Evolutionary conservation across 2,888 invertebrate species (phyloP).

Genomic region (Chalcis sispes): DNA sequence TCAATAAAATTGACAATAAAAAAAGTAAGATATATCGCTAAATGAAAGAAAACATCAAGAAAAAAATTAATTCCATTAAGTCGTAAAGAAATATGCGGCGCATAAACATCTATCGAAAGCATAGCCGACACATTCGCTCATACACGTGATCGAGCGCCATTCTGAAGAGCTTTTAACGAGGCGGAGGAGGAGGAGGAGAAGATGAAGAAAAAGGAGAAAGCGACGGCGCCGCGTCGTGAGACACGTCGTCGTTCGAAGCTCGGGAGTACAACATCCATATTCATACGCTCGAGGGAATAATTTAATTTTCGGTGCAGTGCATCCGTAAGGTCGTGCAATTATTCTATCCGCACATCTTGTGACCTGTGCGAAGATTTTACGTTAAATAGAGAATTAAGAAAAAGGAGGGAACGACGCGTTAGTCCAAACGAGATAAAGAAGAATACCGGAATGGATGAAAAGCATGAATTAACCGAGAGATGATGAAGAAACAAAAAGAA

Average conservation of each 20-base stretch:
- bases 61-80: conserved; percentile 35
- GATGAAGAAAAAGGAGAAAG: too few species aligned
- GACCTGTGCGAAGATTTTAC: not conserved
- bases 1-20: too few species aligned
- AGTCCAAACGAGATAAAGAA: not conserved
- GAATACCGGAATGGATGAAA: too few species aligned
- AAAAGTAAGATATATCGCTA: too few species aligned
- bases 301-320: conserved; percentile 54
- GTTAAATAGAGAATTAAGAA: not conserved
- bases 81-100: not conserved
- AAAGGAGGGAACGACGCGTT: not conserved
- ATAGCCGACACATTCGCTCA: too few species aligned
- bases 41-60: too few species aligned
- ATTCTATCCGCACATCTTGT: not conserved
- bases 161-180: conserved; percentile 42
- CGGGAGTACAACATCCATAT: conserved; percentile 43
- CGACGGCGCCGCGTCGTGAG: not conserved
- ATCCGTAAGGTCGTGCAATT: conserved; percentile 51
- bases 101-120: too few species aligned
- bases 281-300: conserved; percentile 48
- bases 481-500: conserved; percentile 17
- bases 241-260: not conserved
- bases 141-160: too few species aligned
- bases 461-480: not conserved
- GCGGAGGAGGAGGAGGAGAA: not conserved